A percentile compares a stretch with the other conserved stretches of the same genome.
Evolutionary conservation across 37 sponge, comb jelly and placozoan genomes (phyloP).

Genomic region (Dysidea cf. avara): DNA sequence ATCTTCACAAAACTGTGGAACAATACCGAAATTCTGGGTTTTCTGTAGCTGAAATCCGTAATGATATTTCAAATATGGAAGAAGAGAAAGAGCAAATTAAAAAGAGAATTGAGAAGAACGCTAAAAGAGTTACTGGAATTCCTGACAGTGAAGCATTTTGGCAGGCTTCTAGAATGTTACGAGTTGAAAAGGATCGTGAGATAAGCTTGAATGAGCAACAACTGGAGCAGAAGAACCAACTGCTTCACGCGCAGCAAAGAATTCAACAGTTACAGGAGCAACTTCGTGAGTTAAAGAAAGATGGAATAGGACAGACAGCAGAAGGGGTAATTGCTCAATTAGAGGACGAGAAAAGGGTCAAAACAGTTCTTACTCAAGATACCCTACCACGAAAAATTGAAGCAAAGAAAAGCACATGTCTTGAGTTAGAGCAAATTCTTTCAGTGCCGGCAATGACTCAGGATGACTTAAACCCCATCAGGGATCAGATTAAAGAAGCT

Average conservation of each 20-base stretch:
- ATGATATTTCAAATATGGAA: constrained; percentile 96
- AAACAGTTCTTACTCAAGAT: constrained; percentile 64
- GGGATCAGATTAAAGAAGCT: constrained; percentile 58
- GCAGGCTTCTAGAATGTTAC: constrained; percentile 66
- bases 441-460: constrained; percentile 84
- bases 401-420: constrained; percentile 48
- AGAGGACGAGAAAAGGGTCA: constrained; percentile 77
- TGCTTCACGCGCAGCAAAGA: constrained; percentile 78
- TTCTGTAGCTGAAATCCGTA: constrained; percentile 83
- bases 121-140: constrained; percentile 57
- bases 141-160: constrained; percentile 62
- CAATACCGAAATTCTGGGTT: constrained; percentile 71
- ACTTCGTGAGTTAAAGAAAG: constrained; percentile 53
- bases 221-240: constrained; percentile 65
- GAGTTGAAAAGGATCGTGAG: constrained; percentile 68
- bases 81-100: constrained; percentile 90
- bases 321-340: constrained; percentile 62
- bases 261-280: constrained; percentile 52
- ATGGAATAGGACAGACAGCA: constrained; percentile 52
- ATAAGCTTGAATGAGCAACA: constrained; percentile 57
- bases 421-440: constrained; percentile 70
- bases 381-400: constrained; percentile 79
- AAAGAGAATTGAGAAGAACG: constrained; percentile 64
- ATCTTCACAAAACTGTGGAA: constrained; percentile 88
- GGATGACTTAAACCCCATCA: constrained; percentile 66